A percentile compares a stretch with the other conserved stretches of the same genome.
These are phyloP conservation scores for Contarinia nasturtii DNA, from an alignment of 1,140 invertebrate genomes.

Conservation along the genomic window DNA sequence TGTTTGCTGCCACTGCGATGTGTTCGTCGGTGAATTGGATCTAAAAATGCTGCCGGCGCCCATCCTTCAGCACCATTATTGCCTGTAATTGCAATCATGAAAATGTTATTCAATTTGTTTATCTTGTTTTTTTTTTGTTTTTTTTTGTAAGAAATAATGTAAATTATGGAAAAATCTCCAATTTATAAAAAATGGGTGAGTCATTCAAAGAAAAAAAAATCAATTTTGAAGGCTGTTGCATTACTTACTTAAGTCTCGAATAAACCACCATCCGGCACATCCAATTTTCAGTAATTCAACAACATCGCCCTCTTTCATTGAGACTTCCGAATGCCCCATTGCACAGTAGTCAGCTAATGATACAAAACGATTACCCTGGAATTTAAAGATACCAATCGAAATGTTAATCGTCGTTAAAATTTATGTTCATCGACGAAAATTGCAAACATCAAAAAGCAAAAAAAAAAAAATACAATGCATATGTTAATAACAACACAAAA, in stretches of 20 bases:
- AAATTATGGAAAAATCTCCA: no score
- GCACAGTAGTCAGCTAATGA: constrained; percentile 83
- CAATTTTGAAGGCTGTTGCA: no score
- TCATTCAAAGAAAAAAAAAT: no score
- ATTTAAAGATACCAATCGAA: constrained; percentile 5
- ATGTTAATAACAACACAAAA: background rate
- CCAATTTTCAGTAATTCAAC: constrained; percentile 77
- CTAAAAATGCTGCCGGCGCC: constrained; percentile 85
- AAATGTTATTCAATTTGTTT: background rate
- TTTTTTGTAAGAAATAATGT: background rate
- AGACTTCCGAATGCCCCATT: constrained; percentile 71
- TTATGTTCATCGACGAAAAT: no score
- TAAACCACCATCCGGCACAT: constrained; percentile 92
- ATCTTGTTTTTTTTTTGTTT: background rate
- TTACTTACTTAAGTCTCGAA: constrained; percentile 49
- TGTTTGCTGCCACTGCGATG: constrained; percentile 42
- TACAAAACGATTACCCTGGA: constrained; percentile 51
- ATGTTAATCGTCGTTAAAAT: no score
- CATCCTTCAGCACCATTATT: constrained; percentile 66
- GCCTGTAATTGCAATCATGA: constrained; percentile 21
- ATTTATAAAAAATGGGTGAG: no score
- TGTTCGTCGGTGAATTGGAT: constrained; percentile 51
- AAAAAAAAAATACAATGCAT: background rate
- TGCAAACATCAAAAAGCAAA: no score
- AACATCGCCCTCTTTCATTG: constrained; percentile 70